Base-by-base conservation (phyloP, 2,113 vertebrate species). In the Gracilinanus agilis region DNA sequence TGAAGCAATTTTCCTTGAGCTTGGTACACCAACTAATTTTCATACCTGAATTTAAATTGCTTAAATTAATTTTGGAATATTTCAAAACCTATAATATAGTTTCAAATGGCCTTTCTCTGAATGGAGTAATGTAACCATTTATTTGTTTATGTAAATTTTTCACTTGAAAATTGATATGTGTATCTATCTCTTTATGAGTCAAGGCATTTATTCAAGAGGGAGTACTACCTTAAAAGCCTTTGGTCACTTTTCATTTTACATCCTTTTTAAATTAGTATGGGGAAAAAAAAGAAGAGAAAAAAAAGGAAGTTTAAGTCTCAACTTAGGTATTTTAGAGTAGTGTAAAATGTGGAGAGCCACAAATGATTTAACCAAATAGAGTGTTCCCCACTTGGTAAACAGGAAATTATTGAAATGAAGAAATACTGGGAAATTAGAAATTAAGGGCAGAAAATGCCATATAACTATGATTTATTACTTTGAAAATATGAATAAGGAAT, bases 121-220 rank as follows among this genome's bases (percentile, higher is more conserved):
- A 96, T 97, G 98, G 98, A 98, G 97, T 96, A 97, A 97, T 95
- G 95, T 44, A 97, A 91, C 96, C 97, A 90, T 95, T 93, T 94
- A 94, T 96, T 97, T 97, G 94, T 95, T 96, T 96, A 95, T 97
- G 96, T 97, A 97, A 96, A 92, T 95, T 97, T 97, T 97, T 98
- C 94, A 95, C 95, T 97, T 98, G 95, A 96, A 97, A 96, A 95
- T 96, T 92, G 95, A 95, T 97, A 96, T 67, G 91, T 96, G 96
- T 96, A 97, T 98, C 95, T 97, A 91, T 93, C 98, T 98, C 96
- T 98, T 98, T 98, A 98, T 97, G 97, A 97, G 98, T 97, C 97
- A 97, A 98, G 97, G 97, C 95, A 94, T 92, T 97, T 97, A 34
- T 97, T 96, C 94, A 97, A 96, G 96, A 97, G 93, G 90, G 98